A percentile compares a stretch with the other conserved stretches of the same genome.
Conservation (phyloP, 2,113 vertebrate genomes). For the Myxocyprinus asiaticus region DNA sequence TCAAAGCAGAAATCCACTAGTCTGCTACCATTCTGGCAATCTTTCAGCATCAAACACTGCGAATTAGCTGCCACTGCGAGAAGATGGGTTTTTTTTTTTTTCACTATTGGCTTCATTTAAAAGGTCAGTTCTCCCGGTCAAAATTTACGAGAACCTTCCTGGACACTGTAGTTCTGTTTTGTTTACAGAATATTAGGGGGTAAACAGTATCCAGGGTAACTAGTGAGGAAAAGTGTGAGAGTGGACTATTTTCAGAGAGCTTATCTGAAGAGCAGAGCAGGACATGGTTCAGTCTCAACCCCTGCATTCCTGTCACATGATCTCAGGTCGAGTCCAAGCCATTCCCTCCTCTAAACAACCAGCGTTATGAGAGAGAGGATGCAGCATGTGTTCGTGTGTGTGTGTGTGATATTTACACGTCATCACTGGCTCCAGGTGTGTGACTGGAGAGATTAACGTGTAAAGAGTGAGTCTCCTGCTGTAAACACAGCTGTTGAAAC, state of each 20-base stretch:
- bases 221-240: slow-evolving; percentile 36
- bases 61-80: background rate
- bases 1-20: background rate
- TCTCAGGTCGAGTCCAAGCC: slow-evolving; percentile 12
- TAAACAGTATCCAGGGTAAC: slow-evolving; percentile 39
- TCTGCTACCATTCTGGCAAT: background rate
- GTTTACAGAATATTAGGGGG: slow-evolving; percentile 37
- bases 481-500: slow-evolving; percentile 43
- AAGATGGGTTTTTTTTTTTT: background rate
- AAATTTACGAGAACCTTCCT: slow-evolving; percentile 34
- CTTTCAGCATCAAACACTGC: background rate
- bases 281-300: slow-evolving; percentile 16
- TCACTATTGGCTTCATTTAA: background rate
- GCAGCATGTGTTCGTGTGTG: too few species aligned
- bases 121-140: background rate
- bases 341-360: background rate
- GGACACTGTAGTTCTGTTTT: slow-evolving; percentile 37
- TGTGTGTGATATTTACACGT: background rate
- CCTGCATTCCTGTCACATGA: slow-evolving; percentile 40
- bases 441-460: background rate
- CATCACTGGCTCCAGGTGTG: slow-evolving; percentile 33
- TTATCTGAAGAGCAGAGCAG: slow-evolving; percentile 41
- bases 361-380: too few species aligned
- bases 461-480: slow-evolving; percentile 13
- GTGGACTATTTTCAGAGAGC: slow-evolving; percentile 32